Evolutionary conservation across 2,797 vertebrate genomes (phyloP).

Genomic region (Ceryle rudis): DNA sequence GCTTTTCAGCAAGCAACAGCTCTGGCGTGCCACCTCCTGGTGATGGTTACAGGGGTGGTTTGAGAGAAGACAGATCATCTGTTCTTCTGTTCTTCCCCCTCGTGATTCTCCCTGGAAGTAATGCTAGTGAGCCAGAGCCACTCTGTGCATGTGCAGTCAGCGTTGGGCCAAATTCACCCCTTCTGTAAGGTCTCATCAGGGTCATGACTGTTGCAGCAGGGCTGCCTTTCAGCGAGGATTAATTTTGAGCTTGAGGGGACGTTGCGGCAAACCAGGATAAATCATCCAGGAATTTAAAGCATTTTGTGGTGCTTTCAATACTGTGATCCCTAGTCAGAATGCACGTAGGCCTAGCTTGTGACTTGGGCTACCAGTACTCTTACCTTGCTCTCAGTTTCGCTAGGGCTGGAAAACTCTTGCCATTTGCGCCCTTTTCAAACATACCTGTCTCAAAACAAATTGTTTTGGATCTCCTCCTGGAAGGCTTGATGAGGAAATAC

Average conservation of each 20-base stretch:
- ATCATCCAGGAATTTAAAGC: neutral
- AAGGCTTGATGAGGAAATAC: neutral
- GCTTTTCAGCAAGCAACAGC: neutral
- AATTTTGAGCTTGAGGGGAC: neutral
- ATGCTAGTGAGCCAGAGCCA: neutral
- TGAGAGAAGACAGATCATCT: neutral
- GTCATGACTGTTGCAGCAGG: neutral
- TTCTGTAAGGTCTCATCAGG: accelerated
- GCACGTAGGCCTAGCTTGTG: neutral
- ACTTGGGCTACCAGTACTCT: neutral
- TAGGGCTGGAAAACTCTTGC: neutral
- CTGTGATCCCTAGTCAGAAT: neutral
- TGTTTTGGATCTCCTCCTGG: neutral
- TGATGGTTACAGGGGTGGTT: neutral
- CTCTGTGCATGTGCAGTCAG: neutral
- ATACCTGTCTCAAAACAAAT: neutral
- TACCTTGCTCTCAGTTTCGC: neutral
- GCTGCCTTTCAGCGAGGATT: neutral
- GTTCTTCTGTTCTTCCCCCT: neutral
- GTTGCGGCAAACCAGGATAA: neutral
- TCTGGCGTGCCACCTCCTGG: neutral
- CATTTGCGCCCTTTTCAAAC: neutral
- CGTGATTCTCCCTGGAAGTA: neutral
- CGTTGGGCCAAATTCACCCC: neutral
- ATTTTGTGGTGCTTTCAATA: neutral